These are phyloP conservation scores for Acrocephalus scirpaceus DNA, from an alignment of 2,797 vertebrate species.

Conservation along the genomic window DNA sequence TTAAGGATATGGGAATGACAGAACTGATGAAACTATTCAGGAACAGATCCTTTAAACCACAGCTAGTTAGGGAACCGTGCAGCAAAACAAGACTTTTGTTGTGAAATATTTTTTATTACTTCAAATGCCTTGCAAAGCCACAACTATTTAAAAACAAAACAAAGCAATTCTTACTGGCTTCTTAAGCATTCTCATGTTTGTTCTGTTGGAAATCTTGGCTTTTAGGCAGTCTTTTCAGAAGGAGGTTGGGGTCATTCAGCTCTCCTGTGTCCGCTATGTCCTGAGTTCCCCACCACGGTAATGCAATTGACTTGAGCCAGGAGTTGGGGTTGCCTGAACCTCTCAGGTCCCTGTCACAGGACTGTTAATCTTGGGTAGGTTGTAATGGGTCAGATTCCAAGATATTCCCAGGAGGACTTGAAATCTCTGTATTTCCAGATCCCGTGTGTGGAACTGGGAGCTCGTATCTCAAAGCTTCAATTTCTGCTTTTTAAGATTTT, in stretches of 20 bases:
- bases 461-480: not conserved
- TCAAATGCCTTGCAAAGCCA: not conserved
- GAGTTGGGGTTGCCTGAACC: not conserved
- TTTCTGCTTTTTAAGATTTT: not conserved
- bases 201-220: not conserved
- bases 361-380: not conserved
- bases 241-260: not conserved
- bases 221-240: not conserved
- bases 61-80: not conserved
- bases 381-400: not conserved
- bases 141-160: not conserved
- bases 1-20: not conserved
- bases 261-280: not conserved
- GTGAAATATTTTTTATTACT: not conserved
- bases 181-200: fast-evolving
- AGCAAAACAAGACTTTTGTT: not conserved
- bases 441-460: not conserved
- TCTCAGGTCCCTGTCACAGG: not conserved
- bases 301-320: not conserved
- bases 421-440: not conserved
- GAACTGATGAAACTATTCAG: not conserved
- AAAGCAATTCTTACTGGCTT: not conserved
- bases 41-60: not conserved
- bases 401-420: not conserved
- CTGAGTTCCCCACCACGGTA: fast-evolving